Evolutionary conservation across 2,888 invertebrate genomes (phyloP), one percentile per base, ranked within the genome.

Genomic region (Leptopilina syphax): DNA sequence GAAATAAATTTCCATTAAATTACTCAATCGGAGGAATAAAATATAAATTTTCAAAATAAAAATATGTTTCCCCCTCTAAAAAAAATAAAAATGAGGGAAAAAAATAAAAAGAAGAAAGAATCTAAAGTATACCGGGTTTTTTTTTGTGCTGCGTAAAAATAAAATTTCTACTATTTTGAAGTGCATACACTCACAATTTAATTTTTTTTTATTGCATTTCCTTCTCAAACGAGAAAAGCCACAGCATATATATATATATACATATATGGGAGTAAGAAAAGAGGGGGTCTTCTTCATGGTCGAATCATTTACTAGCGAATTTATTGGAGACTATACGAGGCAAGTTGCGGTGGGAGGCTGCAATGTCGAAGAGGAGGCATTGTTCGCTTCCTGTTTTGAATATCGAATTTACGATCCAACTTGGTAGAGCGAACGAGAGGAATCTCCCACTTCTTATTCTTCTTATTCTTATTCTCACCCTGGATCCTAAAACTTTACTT

Each of bases 321-420:
- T 80, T 68, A 70, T 81, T 77, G 41, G 50, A 24, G 27, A 47
- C 54, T 76, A 50, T 50, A 47, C 63, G 10, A 60, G 24, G 44
- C 47, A 68, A 79, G 63, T 60, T 66, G 47, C n/a, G 18, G 18
- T 50, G 76, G 63, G 8, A 57, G 76, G 68, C 80, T 73, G 79
- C 83, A 82, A 84, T 84, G 77, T 84, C 84, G 83, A 86, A 85
- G 81, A 78, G 79, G 77, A 78, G 83, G 87, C 83, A 88, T 89
- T 88, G 89, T 89, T 87, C 86, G 80, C 84, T 86, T 87, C 86
- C 87, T 89, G 89, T 89, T 90, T 89, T 89, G 89, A 89, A 89
- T 89, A 89, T 89, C 87, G 86, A 86, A 89, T 89, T 90, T 89
- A 90, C 86, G 89, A 88, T 87, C 83, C 27, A 89, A 89, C 86